These are phyloP conservation scores for Eurois occulta DNA, from an alignment of 2,888 invertebrate genomes.

Conservation along the genomic window DNA sequence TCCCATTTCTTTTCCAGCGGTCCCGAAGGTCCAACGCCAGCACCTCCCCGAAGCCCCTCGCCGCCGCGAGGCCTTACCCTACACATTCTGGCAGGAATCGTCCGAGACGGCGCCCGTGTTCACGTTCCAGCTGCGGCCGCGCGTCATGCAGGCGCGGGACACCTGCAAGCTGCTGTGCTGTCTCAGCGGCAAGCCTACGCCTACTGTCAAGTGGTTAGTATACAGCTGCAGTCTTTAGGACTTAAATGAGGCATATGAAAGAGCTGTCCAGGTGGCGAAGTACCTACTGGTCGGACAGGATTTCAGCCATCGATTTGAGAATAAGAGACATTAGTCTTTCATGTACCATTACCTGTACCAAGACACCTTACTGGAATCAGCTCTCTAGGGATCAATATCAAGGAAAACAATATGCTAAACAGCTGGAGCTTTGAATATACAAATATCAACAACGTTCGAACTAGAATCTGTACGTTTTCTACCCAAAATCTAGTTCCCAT, in stretches of 20 bases:
- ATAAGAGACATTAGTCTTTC: background rate
- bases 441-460: too few relatives aligned
- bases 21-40: slow-evolving; percentile 94
- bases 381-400: too few relatives aligned
- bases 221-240: background rate
- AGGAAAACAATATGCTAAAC: too few relatives aligned
- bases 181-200: slow-evolving; percentile 98
- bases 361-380: too few relatives aligned
- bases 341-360: too few relatives aligned
- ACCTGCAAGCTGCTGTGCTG: slow-evolving; percentile 99
- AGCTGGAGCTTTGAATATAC: too few relatives aligned
- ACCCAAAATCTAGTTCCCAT: too few relatives aligned
- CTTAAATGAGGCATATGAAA: background rate
- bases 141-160: slow-evolving; percentile 98
- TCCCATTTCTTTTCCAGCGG: slow-evolving; percentile 87
- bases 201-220: slow-evolving; percentile 96
- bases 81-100: slow-evolving; percentile 97
- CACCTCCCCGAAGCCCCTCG: slow-evolving; percentile 94
- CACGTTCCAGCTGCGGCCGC: slow-evolving; percentile 99
- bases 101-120: slow-evolving; percentile 98
- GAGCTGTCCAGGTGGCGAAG: background rate
- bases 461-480: too few relatives aligned
- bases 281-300: background rate
- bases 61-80: slow-evolving; percentile 95
- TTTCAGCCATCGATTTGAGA: background rate